These are phyloP conservation scores for Drosophila pruinosa DNA, from an alignment of 1,140 invertebrate species.

Conservation along the genomic window DNA sequence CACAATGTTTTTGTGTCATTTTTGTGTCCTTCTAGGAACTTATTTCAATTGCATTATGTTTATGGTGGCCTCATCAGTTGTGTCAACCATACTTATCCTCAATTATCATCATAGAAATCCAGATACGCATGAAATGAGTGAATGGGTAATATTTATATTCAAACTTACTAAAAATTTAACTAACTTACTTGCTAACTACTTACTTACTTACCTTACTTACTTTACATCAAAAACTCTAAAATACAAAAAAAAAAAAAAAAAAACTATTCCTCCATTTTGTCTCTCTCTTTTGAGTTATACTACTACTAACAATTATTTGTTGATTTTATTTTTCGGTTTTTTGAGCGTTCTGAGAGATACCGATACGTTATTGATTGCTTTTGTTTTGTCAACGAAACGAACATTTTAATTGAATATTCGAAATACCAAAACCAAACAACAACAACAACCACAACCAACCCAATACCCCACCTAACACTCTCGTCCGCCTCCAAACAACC, in stretches of 20 bases:
- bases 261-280: background rate
- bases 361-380: conserved; percentile 41
- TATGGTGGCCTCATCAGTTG: conserved; percentile 97
- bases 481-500: background rate
- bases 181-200: conserved; percentile 60
- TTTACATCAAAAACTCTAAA: conserved; percentile 23
- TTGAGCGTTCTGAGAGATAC: conserved; percentile 33
- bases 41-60: conserved; percentile 99
- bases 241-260: background rate
- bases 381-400: conserved; percentile 28
- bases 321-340: background rate
- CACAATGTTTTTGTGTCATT: conserved; percentile 82
- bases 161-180: conserved; percentile 57
- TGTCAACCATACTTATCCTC: conserved; percentile 98
- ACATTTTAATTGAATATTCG: conserved; percentile 19
- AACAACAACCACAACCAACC: background rate
- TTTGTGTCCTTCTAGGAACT: conserved; percentile 87
- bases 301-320: conserved; percentile 7
- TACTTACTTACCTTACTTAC: conserved; percentile 56
- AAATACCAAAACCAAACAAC: conserved; percentile 16
- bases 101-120: conserved; percentile 99
- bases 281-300: background rate
- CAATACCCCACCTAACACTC: conserved; percentile 7
- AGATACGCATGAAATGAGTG: conserved; percentile 99
- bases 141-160: conserved; percentile 91